Base-by-base conservation (phyloP, 2,797 vertebrate genomes). In the Phoebastria nigripes region DNA sequence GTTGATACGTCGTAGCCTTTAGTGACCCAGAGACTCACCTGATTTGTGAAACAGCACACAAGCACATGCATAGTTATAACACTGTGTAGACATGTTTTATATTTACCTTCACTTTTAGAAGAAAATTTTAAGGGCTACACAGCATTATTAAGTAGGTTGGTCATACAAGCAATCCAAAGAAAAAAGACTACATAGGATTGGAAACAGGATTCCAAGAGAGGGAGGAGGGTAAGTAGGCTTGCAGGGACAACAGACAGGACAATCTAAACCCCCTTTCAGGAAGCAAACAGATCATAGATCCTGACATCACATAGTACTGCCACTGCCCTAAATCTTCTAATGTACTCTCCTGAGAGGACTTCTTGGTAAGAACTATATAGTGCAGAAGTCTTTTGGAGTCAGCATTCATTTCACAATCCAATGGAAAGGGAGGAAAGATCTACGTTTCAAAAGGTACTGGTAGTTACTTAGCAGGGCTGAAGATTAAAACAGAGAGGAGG, bases 141-240 rank as follows among this genome's bases (percentile, higher is more conserved):
- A 31, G 33, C 24, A 55, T 35, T 79, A 62, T 51, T 70, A 80
- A 70, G 26, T 5, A 89, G 10, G 15, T 0, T 73, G 42, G 33
- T 71, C 37, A 62, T 10, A 59, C 2, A 80, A 47, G 33, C 21
- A 89, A 87, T 42, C 11, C 19, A 25, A 92, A 87, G 16, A 55
- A 31, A 44, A 25, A 2, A 17, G 8, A 19, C 4, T 24, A 61
- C 0, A 0, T 1, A 65, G 22, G 33, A 84, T 0, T 52, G 26
- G 37, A 63, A 91, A 79, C 4, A 46, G 25, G 37, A 82, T 41
- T 71, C 21, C 52, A 82, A 58, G 29, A 69, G 8, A 67, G 11
- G 28, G 6, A 58, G 5, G 7, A 1, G 5, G 2, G 4, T 37
- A 87, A 52, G 11, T 1, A 61, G 3, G 4, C 19, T 61, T 78